Percentiles rank a stretch among this genome's conserved stretches.
Evolutionary conservation across 2,113 vertebrate species (phyloP).

Genomic region (Lepus europaeus): DNA sequence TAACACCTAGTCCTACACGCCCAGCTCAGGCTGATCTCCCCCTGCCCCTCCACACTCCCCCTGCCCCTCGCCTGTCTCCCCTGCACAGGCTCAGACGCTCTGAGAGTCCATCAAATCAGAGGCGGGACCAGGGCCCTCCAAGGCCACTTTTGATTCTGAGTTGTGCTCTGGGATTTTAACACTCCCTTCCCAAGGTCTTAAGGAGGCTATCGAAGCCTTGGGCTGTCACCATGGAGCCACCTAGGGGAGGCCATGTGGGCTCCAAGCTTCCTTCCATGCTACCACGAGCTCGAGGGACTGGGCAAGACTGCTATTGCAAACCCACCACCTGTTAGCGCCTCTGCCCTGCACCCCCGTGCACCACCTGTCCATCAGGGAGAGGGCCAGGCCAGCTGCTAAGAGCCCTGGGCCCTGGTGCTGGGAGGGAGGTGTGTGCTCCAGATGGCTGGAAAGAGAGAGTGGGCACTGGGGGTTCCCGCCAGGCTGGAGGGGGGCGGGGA

Average conservation of each 20-base stretch:
- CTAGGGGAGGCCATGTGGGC: not conserved
- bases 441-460: not conserved
- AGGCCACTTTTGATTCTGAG: not conserved
- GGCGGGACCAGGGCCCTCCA: not conserved
- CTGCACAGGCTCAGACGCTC: not conserved
- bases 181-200: not conserved
- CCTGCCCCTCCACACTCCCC: not conserved
- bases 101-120: not conserved
- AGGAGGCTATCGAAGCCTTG: not conserved
- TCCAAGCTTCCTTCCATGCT: not conserved
- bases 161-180: not conserved
- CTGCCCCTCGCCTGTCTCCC: too few relatives aligned
- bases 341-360: not conserved
- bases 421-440: not conserved
- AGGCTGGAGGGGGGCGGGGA: too few relatives aligned
- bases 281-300: not conserved
- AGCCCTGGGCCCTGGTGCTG: not conserved
- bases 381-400: too few relatives aligned
- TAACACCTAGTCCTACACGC: fast-evolving
- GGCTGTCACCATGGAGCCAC: not conserved
- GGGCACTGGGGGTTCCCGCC: too few relatives aligned
- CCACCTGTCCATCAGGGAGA: not conserved
- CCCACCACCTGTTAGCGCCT: not conserved
- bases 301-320: not conserved
- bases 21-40: not conserved